Percentiles rank a stretch among this genome's conserved stretches.
These are phyloP conservation scores for Zapornia atra DNA, from an alignment of 2,113 vertebrate species.

Conservation along the genomic window DNA sequence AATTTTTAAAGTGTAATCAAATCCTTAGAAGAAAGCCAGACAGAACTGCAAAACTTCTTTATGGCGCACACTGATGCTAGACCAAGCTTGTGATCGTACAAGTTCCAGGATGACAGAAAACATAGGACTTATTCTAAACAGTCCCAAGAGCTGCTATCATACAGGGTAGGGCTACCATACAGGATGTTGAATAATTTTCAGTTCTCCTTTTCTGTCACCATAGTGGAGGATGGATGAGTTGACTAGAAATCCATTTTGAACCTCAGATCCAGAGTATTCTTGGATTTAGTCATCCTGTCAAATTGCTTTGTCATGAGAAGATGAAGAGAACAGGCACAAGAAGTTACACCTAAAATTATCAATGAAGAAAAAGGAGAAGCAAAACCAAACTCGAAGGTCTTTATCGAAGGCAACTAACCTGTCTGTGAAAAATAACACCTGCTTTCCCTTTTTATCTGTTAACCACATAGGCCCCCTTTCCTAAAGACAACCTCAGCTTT, in stretches of 20 bases:
- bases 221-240: neutral
- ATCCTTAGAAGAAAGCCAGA: neutral
- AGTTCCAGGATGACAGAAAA: neutral
- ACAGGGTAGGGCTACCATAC: neutral
- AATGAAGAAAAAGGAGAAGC: neutral
- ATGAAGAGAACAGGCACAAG: neutral
- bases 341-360: neutral
- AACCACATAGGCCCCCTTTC: fast-evolving
- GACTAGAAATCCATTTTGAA: neutral
- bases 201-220: neutral
- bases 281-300: neutral
- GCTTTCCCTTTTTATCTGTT: neutral
- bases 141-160: neutral
- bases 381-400: neutral
- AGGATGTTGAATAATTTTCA: neutral
- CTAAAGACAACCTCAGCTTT: neutral
- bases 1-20: neutral
- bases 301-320: neutral
- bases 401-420: neutral
- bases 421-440: neutral
- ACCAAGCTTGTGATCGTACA: neutral
- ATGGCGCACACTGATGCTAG: neutral
- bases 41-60: neutral
- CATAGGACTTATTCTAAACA: neutral
- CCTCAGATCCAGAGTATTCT: neutral